A percentile compares a stretch with the other conserved stretches of the same genome.
These are phyloP conservation scores for Lordiphosa fenestrarum DNA, from an alignment of 2,888 invertebrate genomes.

Conservation along the genomic window DNA sequence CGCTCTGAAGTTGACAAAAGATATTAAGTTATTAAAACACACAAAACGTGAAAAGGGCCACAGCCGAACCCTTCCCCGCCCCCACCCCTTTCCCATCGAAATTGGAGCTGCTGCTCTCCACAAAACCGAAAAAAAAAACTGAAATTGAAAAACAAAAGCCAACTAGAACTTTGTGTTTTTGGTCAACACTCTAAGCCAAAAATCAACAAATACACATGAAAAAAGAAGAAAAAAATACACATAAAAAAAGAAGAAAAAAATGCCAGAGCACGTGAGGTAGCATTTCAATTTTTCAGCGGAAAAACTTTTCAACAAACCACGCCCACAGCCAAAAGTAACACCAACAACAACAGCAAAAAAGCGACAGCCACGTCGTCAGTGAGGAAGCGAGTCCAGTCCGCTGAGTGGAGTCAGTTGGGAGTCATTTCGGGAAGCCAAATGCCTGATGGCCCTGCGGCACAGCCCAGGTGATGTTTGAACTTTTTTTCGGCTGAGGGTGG, in stretches of 20 bases:
- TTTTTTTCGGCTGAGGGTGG: constrained; percentile 17
- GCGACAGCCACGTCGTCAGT: constrained; percentile 62
- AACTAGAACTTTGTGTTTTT: constrained; percentile 66
- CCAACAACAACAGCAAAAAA: constrained; percentile 36
- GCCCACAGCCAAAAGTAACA: constrained; percentile 29
- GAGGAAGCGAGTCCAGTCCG: constrained; percentile 9
- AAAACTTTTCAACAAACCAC: constrained; percentile 48
- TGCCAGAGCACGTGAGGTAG: constrained; percentile 66
- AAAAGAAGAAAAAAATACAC: constrained; percentile 50
- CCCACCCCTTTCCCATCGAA: constrained; percentile 13
- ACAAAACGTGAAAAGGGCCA: constrained; percentile 14
- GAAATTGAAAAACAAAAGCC: constrained; percentile 68
- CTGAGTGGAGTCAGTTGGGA: constrained; percentile 22
- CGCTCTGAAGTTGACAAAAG: constrained; percentile 48
- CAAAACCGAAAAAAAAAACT: constrained; percentile 18
- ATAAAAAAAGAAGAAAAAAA: constrained; percentile 35
- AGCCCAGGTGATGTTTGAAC: constrained; percentile 68
- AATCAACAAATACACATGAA: constrained; percentile 55
- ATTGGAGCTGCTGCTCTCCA: constrained; percentile 14
- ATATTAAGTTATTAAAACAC: constrained; percentile 68
- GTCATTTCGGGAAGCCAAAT: constrained; percentile 27
- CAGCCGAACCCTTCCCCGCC: background rate
- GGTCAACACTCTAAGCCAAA: constrained; percentile 75
- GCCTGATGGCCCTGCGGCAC: constrained; percentile 42
- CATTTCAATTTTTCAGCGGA: constrained; percentile 72